Evolutionary conservation across 2,797 vertebrate species (phyloP), one percentile per base, ranked within the genome.

Genomic region (Rhinichthys osculus): DNA sequence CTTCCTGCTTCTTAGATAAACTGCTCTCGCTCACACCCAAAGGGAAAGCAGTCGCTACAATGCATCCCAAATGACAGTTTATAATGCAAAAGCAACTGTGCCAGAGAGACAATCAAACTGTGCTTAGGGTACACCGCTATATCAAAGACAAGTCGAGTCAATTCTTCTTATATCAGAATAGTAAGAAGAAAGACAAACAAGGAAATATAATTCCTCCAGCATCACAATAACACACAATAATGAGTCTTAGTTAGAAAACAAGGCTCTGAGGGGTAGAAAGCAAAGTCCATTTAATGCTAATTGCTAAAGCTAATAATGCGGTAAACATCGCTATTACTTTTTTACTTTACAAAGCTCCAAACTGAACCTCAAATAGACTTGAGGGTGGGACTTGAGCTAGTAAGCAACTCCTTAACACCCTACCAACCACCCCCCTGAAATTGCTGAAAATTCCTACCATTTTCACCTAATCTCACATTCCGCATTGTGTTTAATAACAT

Each of bases 11-110:
- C 47, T 85, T 54, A 82, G 82, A 90, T 88, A 89, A 87, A 88
- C 83, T 89, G 86, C 50, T 89, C 57, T 84, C 78, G 17, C n/a
- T 47, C 59, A 47, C 84, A 59, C 57, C 79, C 8, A 66, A 42
- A 78, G 64, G 72, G 83, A 77, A 79, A 77, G 62, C n/a, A 69
- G 78, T 69, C 44, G 78, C 67, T 70, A 57, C 50, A 79, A 67
- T 80, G 85, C 82, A 77, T 90, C 76, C 74, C 78, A 78, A 86
- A 86, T 82, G 66, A 84, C 84, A 72, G 27, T 87, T 89, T 85
- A 80, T 21, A 87, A 81, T 86, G 79, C 70, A 83, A 71, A 86
- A 72, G 82, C 47, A 72, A 87, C 54, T 42, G 38, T 57, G 64
- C 77, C 52, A 47, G 11, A 71, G 78, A 85, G 84, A 47, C n/a